Conservation (phyloP, 2,113 vertebrate genomes). For the Grammomys dolichurus region DNA sequence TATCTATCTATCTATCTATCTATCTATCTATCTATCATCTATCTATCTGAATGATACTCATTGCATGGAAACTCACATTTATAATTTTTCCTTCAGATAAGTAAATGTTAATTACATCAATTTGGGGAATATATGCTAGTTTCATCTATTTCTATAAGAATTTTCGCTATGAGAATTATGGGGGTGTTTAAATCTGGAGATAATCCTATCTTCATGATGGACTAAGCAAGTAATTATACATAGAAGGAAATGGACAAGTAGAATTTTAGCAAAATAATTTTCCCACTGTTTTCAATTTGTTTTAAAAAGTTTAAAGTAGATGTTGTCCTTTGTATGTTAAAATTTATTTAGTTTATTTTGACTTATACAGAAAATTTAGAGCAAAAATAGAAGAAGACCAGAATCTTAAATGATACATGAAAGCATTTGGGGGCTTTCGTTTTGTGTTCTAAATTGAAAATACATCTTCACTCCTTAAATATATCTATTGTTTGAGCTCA, state of each 20-base stretch:
- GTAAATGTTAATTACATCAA: constrained; percentile 44
- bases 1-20: not conserved
- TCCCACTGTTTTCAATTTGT: not conserved
- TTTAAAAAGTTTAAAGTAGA: not conserved
- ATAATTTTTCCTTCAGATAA: constrained; percentile 23
- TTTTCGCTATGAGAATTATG: constrained; percentile 33
- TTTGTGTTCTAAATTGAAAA: not conserved
- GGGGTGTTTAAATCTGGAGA: not conserved
- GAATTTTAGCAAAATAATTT: constrained; percentile 10
- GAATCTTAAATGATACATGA: not conserved
- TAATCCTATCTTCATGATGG: not conserved
- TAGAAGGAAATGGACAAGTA: not conserved
- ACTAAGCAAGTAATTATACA: not conserved
- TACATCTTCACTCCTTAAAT: not conserved
- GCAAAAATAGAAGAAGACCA: not conserved
- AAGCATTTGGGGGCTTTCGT: not conserved
- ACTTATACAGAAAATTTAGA: not conserved
- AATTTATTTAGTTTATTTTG: not conserved
- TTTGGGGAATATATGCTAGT: constrained; percentile 37
- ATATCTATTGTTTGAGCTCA: not conserved
- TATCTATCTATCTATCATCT: not conserved
- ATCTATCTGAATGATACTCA: not conserved
- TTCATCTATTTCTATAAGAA: not conserved
- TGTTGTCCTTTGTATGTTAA: not conserved
- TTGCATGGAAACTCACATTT: constrained; percentile 17